These are phyloP conservation scores for Brachionus sp. DNA, from an alignment of 1,140 invertebrate species.

Conservation along the genomic window DNA sequence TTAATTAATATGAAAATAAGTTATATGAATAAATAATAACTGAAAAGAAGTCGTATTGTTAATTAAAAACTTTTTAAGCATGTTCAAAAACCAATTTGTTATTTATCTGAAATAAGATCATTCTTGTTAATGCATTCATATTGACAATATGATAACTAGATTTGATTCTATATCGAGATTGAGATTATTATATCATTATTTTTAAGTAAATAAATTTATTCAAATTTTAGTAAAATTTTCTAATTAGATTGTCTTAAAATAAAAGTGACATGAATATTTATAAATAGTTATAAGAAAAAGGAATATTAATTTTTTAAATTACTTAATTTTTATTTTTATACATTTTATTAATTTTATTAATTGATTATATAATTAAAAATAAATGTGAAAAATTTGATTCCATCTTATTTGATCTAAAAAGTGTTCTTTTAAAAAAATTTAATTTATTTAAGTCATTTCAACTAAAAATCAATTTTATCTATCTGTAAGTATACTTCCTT, in stretches of 20 bases:
- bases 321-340: no score
- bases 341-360: no score
- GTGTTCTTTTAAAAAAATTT: no score
- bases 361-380: no score
- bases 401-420: no score
- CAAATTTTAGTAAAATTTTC: not conserved
- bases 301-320: no score
- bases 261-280: not conserved
- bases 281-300: no score
- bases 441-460: no score
- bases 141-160: not conserved
- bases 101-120: not conserved
- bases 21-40: no score
- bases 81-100: not conserved
- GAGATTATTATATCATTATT: not conserved
- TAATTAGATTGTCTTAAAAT: not conserved
- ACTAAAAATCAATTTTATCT: no score
- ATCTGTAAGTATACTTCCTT: no score
- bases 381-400: no score
- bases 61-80: not conserved
- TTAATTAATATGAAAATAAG: slow-evolving; percentile 40
- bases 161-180: not conserved
- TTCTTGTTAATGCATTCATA: not conserved
- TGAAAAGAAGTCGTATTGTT: not conserved
- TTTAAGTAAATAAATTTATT: not conserved